Conservation (phyloP, 2,113 vertebrate species). For the Malurus cyaneus region DNA sequence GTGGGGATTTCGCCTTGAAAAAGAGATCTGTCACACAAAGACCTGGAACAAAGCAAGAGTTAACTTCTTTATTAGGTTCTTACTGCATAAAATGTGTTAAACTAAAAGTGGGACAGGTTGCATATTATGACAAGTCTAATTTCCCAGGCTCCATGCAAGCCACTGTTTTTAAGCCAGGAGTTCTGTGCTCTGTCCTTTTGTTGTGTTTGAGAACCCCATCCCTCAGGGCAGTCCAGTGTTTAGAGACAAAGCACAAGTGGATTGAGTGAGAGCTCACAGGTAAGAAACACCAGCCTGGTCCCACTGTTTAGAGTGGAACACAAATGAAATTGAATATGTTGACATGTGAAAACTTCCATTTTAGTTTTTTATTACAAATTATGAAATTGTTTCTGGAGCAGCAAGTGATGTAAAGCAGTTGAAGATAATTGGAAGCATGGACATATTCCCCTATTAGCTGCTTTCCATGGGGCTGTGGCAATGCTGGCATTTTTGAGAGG, state of each 20-base stretch:
- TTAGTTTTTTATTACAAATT: not conserved
- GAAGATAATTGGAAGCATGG: not conserved
- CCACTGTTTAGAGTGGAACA: not conserved
- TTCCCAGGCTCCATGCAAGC: accelerated
- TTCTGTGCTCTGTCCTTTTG: not conserved
- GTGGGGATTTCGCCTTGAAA: not conserved
- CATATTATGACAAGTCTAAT: not conserved
- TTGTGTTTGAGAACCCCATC: not conserved
- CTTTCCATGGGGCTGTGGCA: not conserved
- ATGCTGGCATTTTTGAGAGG: not conserved
- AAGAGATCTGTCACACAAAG: accelerated
- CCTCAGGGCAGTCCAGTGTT: not conserved
- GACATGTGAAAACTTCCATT: not conserved
- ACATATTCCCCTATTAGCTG: not conserved
- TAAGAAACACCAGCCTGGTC: not conserved
- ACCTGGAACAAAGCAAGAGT: not conserved
- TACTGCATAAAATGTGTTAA: not conserved
- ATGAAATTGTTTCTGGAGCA: not conserved
- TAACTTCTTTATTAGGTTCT: not conserved
- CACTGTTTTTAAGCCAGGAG: not conserved
- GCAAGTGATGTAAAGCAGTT: not conserved
- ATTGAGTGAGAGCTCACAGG: not conserved
- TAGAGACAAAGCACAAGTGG: not conserved
- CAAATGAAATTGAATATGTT: not conserved
- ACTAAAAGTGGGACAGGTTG: not conserved